These are phyloP conservation scores for Ptyas mucosa DNA, from an alignment of 2,113 vertebrate species.

Conservation along the genomic window DNA sequence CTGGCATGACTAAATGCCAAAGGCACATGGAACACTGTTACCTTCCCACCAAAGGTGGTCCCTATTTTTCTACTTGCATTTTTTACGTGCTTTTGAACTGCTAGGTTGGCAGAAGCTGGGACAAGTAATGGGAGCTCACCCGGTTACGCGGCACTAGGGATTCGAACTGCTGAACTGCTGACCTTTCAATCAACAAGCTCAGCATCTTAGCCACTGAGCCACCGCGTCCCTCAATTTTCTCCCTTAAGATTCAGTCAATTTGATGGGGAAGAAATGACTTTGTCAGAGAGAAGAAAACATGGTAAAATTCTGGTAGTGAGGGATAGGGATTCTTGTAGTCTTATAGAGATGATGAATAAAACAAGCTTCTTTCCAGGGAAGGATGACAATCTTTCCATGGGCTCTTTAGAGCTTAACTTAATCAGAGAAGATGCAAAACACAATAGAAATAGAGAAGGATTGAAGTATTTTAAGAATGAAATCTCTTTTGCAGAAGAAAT, in stretches of 20 bases:
- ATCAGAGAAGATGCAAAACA: neutral
- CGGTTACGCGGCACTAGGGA: no score
- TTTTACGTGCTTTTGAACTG: no score
- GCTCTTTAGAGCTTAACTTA: neutral
- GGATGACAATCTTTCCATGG: neutral
- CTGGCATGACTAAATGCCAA: no score
- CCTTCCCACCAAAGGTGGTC: no score
- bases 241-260: neutral
- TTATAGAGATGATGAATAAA: neutral
- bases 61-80: no score
- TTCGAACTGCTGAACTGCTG: no score
- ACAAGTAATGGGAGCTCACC: no score
- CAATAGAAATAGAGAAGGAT: neutral
- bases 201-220: no score
- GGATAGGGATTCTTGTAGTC: neutral
- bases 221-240: no score
- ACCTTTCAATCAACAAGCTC: no score
- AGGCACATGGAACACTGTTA: no score
- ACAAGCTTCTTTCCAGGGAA: neutral
- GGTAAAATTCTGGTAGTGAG: neutral
- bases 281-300: neutral
- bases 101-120: no score
- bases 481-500: neutral
- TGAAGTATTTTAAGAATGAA: neutral
- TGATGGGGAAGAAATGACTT: neutral